Evolutionary conservation across 2,797 vertebrate species (phyloP).

Genomic region (Triplophysa bombifrons): DNA sequence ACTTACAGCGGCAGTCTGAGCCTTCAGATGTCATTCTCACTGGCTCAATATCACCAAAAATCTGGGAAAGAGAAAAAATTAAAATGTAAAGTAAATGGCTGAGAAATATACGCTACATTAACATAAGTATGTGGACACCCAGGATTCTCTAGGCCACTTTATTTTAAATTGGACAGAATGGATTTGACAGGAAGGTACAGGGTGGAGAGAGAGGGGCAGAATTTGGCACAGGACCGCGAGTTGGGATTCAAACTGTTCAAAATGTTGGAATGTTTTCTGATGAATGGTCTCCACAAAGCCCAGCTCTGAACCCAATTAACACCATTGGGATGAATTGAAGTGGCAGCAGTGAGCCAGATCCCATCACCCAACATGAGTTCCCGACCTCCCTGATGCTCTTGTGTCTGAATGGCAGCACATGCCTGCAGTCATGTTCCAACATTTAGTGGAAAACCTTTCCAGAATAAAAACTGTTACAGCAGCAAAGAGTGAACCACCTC

Average conservation of each 20-base stretch:
- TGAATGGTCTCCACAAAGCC: neutral
- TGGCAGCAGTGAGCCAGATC: neutral
- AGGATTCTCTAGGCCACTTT: too few species aligned
- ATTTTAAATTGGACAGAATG: too few species aligned
- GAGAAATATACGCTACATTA: neutral
- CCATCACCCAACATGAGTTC: neutral
- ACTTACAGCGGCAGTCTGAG: constrained; percentile 96
- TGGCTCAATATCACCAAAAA: constrained; percentile 88
- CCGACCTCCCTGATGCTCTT: neutral
- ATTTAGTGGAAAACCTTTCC: neutral
- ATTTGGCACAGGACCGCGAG: too few species aligned
- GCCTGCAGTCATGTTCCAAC: constrained; percentile 3
- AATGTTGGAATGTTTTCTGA: neutral
- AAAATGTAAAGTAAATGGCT: neutral
- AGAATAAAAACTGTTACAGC: neutral
- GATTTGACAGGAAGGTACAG: too few species aligned
- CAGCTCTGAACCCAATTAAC: neutral
- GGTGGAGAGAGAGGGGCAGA: too few species aligned
- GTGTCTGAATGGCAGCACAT: neutral
- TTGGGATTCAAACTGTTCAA: too few species aligned
- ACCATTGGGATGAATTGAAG: neutral
- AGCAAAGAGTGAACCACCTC: neutral
- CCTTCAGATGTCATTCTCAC: constrained; percentile 95
- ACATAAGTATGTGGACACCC: too few species aligned
- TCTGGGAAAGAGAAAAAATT: constrained; percentile 65